Conservation (phyloP, 1,140 invertebrate species). For the Macrosteles quadrilineatus region DNA sequence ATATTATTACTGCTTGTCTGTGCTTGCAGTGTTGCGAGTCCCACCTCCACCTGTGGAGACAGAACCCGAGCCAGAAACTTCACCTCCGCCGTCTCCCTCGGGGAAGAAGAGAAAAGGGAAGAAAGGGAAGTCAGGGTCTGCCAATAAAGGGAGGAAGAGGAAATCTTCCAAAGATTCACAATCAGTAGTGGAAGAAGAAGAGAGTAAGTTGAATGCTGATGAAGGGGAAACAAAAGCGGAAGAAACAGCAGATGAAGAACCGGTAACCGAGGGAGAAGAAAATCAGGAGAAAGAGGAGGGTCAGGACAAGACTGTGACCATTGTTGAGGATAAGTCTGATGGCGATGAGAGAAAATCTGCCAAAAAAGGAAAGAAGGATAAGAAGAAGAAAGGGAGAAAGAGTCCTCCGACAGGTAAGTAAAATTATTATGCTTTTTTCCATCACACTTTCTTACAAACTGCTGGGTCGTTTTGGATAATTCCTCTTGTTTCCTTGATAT, state of each 20-base stretch:
- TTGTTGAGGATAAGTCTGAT: conserved; percentile 30
- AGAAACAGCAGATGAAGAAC: conserved; percentile 44
- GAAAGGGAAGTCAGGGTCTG: conserved; percentile 32
- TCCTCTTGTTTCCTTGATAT: no score
- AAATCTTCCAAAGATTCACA: conserved; percentile 17
- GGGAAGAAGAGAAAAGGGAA: conserved; percentile 35
- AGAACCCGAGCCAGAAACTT: conserved; percentile 29
- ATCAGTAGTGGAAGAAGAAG: conserved; percentile 16
- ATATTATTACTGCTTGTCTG: no score
- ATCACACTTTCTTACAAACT: background rate
- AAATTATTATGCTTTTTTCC: no score
- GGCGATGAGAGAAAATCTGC: conserved; percentile 46
- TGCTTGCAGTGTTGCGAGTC: conserved; percentile 17
- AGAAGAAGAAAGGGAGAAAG: conserved; percentile 39
- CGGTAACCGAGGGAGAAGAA: conserved; percentile 31
- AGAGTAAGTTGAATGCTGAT: conserved; percentile 27
- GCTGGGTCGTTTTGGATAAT: no score
- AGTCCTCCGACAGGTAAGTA: conserved; percentile 39
- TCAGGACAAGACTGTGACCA: conserved; percentile 32
- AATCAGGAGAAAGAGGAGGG: conserved; percentile 11
- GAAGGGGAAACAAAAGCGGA: conserved; percentile 44
- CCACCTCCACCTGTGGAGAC: conserved; percentile 17
- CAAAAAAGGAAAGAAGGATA: conserved; percentile 48
- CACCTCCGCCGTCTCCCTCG: conserved; percentile 10
- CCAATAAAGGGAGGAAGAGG: conserved; percentile 34